These are phyloP conservation scores for Apeltes quadracus DNA, from an alignment of 2,113 vertebrate genomes.

Conservation along the genomic window DNA sequence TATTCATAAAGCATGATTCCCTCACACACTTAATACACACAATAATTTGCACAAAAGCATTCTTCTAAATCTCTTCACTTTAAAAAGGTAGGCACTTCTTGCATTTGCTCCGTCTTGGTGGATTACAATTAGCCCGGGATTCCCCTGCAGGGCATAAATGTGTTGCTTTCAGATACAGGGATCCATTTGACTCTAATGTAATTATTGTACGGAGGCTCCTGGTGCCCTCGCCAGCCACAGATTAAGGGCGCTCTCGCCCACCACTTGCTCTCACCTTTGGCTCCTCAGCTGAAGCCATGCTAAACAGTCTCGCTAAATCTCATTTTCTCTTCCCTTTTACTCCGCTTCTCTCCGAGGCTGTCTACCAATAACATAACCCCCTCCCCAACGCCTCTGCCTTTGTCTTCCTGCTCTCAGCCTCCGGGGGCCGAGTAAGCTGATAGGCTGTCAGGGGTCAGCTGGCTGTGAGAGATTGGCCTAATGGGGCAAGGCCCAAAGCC, in stretches of 20 bases:
- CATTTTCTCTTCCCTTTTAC: slow-evolving; percentile 26
- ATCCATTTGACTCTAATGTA: slow-evolving; percentile 85
- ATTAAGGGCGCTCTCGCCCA: slow-evolving; percentile 83
- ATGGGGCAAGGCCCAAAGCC: slow-evolving; percentile 73
- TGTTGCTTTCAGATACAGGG: slow-evolving; percentile 86
- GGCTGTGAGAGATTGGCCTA: slow-evolving; percentile 78
- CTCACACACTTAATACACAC: slow-evolving; percentile 48
- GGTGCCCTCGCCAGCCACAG: slow-evolving; percentile 81
- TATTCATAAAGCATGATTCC: slow-evolving; percentile 40
- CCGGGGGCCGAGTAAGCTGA: slow-evolving; percentile 73
- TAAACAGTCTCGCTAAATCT: slow-evolving; percentile 68
- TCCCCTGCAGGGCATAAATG: slow-evolving; percentile 85
- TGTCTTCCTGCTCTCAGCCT: slow-evolving; percentile 72
- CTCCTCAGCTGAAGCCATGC: slow-evolving; percentile 77
- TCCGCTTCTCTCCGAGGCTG: slow-evolving; percentile 53
- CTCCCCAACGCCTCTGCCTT: slow-evolving; percentile 71
- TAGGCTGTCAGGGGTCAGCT: slow-evolving; percentile 79
- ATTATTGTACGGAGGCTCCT: slow-evolving; percentile 81
- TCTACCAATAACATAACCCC: slow-evolving; percentile 64
- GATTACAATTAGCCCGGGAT: slow-evolving; percentile 85
- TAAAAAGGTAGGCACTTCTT: slow-evolving; percentile 79
- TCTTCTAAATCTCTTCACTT: slow-evolving; percentile 71
- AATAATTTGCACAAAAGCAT: slow-evolving; percentile 60
- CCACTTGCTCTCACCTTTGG: slow-evolving; percentile 84
- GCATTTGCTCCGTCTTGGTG: slow-evolving; percentile 76